These are phyloP conservation scores for Bombus cullumanus DNA, from an alignment of 1,140 invertebrate species.

Conservation along the genomic window DNA sequence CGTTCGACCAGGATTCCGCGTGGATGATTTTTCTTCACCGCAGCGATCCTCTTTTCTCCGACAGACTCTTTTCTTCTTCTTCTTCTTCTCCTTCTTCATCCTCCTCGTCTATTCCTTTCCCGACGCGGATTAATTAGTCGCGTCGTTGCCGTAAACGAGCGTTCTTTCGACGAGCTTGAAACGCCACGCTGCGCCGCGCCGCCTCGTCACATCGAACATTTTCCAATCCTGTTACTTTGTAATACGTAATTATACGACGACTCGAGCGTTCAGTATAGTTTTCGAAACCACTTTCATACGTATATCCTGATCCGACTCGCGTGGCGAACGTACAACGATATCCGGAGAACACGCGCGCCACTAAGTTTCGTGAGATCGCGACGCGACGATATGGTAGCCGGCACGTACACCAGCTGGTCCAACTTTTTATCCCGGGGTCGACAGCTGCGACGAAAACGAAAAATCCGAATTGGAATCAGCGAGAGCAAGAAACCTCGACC, in stretches of 20 bases:
- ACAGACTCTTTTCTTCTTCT: not conserved
- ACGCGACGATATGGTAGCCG: slow-evolving; percentile 5
- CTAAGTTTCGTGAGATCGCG: slow-evolving; percentile 19
- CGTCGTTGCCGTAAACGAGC: not conserved
- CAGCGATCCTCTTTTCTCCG: not conserved
- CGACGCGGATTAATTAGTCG: slow-evolving; percentile 17
- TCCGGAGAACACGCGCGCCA: not conserved
- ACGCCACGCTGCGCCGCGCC: no score
- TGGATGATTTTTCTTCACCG: not conserved
- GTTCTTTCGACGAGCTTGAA: not conserved
- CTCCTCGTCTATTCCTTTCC: not conserved
- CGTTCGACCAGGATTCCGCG: slow-evolving; percentile 20
- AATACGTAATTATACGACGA: no score
- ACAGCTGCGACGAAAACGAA: slow-evolving; percentile 82
- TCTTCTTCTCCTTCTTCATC: not conserved
- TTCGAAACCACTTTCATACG: not conserved
- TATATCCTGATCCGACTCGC: not conserved
- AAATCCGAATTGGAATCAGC: slow-evolving; percentile 68
- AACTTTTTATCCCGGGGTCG: slow-evolving; percentile 84
- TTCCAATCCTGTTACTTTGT: no score
- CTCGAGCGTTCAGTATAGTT: no score
- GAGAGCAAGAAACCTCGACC: slow-evolving; percentile 59
- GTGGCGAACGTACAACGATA: not conserved
- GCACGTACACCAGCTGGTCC: slow-evolving; percentile 83
- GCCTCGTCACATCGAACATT: no score